These are phyloP conservation scores for Macrophya alboannulata DNA, from an alignment of 2,888 invertebrate species.

Conservation along the genomic window DNA sequence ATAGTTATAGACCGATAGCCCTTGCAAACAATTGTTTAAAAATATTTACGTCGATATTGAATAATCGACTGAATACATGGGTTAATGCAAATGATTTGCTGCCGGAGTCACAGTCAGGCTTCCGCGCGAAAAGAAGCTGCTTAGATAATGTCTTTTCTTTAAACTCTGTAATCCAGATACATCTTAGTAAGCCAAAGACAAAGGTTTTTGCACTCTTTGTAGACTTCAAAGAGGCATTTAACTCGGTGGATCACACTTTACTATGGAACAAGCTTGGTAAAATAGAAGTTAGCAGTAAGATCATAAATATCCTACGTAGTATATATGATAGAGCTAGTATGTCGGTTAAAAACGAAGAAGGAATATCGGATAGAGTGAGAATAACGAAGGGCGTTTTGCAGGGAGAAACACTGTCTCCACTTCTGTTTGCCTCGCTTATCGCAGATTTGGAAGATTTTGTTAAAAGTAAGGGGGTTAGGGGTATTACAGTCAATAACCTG, in stretches of 20 bases:
- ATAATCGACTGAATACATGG: too few species aligned
- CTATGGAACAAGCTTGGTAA: constrained; percentile 42
- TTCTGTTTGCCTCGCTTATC: constrained; percentile 42
- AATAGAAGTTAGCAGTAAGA: constrained; percentile 50
- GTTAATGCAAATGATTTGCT: too few species aligned
- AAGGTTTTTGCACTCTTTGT: constrained; percentile 44
- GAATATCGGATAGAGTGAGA: neutral
- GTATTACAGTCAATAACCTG: constrained; percentile 29
- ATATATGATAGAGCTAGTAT: constrained; percentile 46
- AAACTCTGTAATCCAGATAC: constrained; percentile 33
- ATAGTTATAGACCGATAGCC: constrained; percentile 49
- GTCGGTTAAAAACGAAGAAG: neutral
- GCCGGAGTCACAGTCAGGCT: constrained; percentile 36
- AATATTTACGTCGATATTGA: constrained; percentile 44
- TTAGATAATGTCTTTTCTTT: constrained; percentile 41
- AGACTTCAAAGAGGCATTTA: constrained; percentile 43
- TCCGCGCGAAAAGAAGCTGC: constrained; percentile 5
- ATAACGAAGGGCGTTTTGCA: constrained; percentile 45
- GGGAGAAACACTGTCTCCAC: constrained; percentile 18
- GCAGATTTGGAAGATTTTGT: constrained; percentile 15
- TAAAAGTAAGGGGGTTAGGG: neutral
- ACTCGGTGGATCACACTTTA: constrained; percentile 23
- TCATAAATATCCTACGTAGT: constrained; percentile 49
- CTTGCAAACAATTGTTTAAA: constrained; percentile 44
- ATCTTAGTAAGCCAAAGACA: constrained; percentile 10